A percentile compares a stretch with the other conserved stretches of the same genome.
Conservation (phyloP, 2,113 vertebrate genomes). For the Plecotus auritus region DNA sequence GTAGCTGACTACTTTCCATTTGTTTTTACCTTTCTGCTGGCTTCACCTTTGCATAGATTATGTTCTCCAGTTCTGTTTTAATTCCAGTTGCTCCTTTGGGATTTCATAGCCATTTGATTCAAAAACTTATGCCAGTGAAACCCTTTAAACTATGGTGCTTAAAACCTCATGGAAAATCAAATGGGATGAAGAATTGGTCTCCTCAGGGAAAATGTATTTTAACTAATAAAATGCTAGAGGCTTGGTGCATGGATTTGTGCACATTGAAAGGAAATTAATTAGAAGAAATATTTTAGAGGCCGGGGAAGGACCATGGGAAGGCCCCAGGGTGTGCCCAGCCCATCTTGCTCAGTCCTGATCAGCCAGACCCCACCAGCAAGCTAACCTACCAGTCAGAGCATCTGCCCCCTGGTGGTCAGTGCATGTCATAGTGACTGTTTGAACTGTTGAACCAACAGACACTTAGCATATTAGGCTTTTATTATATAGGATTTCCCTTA, state of each 20-base stretch:
- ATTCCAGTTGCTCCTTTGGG: constrained; percentile 62
- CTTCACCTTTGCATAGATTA: constrained; percentile 68
- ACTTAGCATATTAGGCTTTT: too few relatives aligned
- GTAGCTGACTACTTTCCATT: constrained; percentile 54
- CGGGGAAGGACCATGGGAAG: too few relatives aligned
- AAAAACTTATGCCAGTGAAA: constrained; percentile 70
- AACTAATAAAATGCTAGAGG: constrained; percentile 58
- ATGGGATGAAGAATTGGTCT: constrained; percentile 65
- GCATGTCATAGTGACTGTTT: too few relatives aligned
- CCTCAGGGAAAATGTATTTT: constrained; percentile 75
- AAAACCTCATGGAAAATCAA: constrained; percentile 78
- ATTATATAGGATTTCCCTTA: constrained; percentile 56
- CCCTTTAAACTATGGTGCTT: constrained; percentile 64
- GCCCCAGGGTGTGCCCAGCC: too few relatives aligned
- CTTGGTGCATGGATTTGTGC: too few relatives aligned
- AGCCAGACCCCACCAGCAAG: too few relatives aligned
- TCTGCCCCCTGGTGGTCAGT: too few relatives aligned
- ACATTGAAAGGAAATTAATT: too few relatives aligned
- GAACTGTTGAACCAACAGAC: too few relatives aligned
- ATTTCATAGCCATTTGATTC: constrained; percentile 59
- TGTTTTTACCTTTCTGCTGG: constrained; percentile 48
- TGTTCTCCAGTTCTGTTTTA: constrained; percentile 58
- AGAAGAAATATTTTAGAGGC: too few relatives aligned
- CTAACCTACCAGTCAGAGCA: too few relatives aligned
- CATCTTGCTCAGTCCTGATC: too few relatives aligned